Evolutionary conservation across 2,797 vertebrate genomes (phyloP).

Genomic region (Carduelis carduelis): DNA sequence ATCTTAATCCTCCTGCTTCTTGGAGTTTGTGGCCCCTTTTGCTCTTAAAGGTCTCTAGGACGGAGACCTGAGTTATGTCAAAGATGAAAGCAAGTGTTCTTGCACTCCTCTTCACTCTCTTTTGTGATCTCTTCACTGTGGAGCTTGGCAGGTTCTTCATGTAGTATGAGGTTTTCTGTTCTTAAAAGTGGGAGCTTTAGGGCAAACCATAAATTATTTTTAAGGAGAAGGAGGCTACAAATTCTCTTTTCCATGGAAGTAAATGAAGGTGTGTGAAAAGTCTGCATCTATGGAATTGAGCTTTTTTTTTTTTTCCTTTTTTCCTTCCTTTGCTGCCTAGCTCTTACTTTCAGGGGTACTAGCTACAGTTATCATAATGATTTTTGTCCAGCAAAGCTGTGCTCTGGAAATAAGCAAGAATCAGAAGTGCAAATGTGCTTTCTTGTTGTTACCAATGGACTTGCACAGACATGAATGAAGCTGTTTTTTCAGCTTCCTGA

Average conservation of each 20-base stretch:
- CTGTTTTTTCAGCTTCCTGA: background rate
- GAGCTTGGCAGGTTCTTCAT: background rate
- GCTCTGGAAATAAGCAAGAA: background rate
- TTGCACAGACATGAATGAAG: background rate
- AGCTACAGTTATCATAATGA: background rate
- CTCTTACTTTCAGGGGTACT: background rate
- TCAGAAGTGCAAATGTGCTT: background rate
- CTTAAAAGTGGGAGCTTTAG: background rate
- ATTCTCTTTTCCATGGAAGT: background rate
- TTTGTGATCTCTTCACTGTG: background rate
- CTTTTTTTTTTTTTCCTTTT: background rate
- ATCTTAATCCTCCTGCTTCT: background rate
- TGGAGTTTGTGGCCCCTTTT: background rate
- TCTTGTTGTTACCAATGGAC: background rate
- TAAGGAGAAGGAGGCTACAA: background rate
- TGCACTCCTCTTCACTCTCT: background rate
- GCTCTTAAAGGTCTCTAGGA: background rate
- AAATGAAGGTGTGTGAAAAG: background rate
- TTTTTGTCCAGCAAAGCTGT: background rate
- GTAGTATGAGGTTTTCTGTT: background rate
- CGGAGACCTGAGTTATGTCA: background rate
- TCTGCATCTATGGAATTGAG: background rate
- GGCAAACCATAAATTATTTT: background rate
- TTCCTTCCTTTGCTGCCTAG: background rate
- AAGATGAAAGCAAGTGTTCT: background rate